Evolutionary conservation across 2,888 invertebrate species (phyloP).

Genomic region (Calameuta pallipes): DNA sequence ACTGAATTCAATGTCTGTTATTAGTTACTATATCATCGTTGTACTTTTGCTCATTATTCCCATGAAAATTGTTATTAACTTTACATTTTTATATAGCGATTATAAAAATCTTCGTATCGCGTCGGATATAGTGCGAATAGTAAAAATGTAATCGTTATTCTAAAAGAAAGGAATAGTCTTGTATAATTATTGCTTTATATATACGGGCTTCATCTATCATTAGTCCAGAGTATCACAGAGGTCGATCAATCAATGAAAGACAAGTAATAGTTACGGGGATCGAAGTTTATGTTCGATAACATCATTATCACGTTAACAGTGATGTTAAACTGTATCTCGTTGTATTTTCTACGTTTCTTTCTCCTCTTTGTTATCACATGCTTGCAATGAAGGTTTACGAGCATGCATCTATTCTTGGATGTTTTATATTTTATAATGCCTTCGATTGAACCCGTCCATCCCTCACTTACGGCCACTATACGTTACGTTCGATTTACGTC

Average conservation of each 20-base stretch:
- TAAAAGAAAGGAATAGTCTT: not conserved
- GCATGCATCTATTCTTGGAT: conserved; percentile 19
- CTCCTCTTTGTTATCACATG: not conserved
- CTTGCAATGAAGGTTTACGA: conserved; percentile 33
- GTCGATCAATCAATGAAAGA: not conserved
- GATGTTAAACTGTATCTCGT: not conserved
- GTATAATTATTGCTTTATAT: not conserved
- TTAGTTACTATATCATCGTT: not conserved
- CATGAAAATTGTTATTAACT: not conserved
- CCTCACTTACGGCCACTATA: too few relatives aligned
- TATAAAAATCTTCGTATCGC: not conserved
- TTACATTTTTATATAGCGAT: not conserved
- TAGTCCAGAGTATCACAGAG: not conserved
- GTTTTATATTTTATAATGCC: conserved; percentile 46
- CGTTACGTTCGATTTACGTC: too few relatives aligned
- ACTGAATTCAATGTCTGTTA: too few relatives aligned
- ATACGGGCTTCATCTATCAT: not conserved
- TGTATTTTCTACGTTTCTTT: not conserved
- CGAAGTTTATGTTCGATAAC: not conserved
- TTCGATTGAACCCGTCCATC: not conserved
- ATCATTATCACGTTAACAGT: not conserved
- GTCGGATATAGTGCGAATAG: not conserved
- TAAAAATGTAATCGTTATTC: not conserved
- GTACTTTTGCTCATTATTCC: not conserved
- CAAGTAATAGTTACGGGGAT: not conserved